phyloP scores from a whole-genome alignment of 2,888 invertebrate species.

The Luperina nickerlii region DNA sequence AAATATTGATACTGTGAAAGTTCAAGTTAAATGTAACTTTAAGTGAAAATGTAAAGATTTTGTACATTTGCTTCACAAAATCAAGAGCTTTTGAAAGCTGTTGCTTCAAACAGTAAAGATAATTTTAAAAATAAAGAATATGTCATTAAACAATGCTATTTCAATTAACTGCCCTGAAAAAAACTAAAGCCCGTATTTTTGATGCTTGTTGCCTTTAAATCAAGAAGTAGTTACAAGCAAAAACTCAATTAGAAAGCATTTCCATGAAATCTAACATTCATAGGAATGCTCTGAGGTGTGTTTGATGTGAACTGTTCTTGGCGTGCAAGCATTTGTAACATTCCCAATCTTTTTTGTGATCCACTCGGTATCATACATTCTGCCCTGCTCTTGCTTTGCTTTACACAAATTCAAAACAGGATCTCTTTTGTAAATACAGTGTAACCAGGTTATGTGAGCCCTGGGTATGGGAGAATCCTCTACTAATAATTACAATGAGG shows the following conservation, averaged over 20 bases:
- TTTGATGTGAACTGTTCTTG: not conserved
- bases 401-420: not conserved
- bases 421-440: not conserved
- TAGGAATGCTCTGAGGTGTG: not conserved
- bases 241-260: not conserved
- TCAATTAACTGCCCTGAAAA: no score
- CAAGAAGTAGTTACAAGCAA: slow-evolving; percentile 1
- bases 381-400: not conserved
- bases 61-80: no score
- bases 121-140: no score
- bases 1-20: no score
- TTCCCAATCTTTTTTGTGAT: not conserved
- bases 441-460: not conserved
- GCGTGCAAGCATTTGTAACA: not conserved
- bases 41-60: no score
- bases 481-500: not conserved
- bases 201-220: no score
- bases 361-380: not conserved
- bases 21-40: no score
- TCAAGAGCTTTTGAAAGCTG: no score
- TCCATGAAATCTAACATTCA: not conserved
- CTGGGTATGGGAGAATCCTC: not conserved
- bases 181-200: no score
- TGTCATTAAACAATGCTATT: no score
- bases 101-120: no score